These are phyloP conservation scores for Orgyia antiqua DNA, from an alignment of 2,888 invertebrate species.

Conservation along the genomic window DNA sequence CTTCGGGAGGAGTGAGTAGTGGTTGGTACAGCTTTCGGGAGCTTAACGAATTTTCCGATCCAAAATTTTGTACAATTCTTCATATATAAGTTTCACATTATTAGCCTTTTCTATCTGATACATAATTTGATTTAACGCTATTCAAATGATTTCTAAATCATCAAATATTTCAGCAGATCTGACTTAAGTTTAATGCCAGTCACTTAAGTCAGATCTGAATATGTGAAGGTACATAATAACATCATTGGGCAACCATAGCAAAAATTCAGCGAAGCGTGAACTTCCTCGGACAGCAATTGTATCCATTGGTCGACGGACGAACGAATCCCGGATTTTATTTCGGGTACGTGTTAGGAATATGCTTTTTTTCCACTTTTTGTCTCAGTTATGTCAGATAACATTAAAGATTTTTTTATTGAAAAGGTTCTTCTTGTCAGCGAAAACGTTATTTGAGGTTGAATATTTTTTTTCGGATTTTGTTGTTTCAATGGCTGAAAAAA, in stretches of 20 bases:
- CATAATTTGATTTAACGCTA: too few species aligned
- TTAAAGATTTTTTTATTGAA: constrained; percentile 32
- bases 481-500: too few species aligned
- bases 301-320: constrained; percentile 21
- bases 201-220: constrained; percentile 18
- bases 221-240: constrained; percentile 32
- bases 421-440: constrained; percentile 20
- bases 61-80: too few species aligned
- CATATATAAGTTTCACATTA: too few species aligned
- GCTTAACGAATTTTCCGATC: too few species aligned
- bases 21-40: too few species aligned
- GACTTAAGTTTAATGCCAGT: too few species aligned
- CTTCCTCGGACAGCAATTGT: constrained; percentile 28
- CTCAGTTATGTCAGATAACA: constrained; percentile 21
- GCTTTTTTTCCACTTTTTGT: constrained; percentile 21
- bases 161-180: constrained; percentile 13
- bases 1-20: too few species aligned
- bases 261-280: constrained; percentile 32
- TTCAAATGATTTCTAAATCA: too few species aligned
- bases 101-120: too few species aligned
- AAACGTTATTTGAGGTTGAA: not conserved
- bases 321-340: constrained; percentile 35
- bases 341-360: constrained; percentile 32
- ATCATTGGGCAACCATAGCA: constrained; percentile 27
- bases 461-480: not conserved